Evolutionary conservation across 2,113 vertebrate genomes (phyloP).

Genomic region (Podocnemis expansa): DNA sequence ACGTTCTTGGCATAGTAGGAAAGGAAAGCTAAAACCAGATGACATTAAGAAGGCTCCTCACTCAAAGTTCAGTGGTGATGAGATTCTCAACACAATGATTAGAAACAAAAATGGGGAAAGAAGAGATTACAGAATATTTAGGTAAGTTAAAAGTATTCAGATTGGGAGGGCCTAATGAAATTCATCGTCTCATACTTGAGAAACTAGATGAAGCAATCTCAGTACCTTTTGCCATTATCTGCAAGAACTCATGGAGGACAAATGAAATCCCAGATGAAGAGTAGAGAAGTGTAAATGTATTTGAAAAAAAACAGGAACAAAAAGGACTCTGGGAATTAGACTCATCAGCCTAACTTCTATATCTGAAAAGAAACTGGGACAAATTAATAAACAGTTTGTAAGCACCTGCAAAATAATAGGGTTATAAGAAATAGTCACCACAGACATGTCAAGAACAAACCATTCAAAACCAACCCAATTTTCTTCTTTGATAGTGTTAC

Average conservation of each 20-base stretch:
- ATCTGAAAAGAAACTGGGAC: no score
- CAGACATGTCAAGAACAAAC: background rate
- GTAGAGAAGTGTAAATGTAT: background rate
- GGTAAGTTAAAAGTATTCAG: background rate
- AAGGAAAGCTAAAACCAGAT: background rate
- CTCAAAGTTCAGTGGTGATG: background rate
- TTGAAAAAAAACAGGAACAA: no score
- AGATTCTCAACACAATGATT: background rate
- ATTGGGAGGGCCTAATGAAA: background rate
- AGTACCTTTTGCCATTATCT: background rate
- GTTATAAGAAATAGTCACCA: background rate
- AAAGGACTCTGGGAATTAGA: no score
- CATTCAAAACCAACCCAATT: background rate
- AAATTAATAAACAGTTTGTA: no score
- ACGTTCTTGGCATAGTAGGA: background rate
- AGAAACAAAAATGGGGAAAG: background rate
- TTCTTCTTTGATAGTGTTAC: background rate
- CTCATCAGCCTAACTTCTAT: no score
- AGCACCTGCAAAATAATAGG: background rate
- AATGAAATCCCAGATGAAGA: background rate
- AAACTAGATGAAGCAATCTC: background rate
- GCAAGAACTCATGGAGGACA: background rate
- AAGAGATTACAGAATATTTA: background rate
- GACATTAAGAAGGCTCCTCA: background rate
- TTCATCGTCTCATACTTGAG: background rate